Conservation (phyloP, 2,797 vertebrate species). For the Lepilemur septentrionalis region DNA sequence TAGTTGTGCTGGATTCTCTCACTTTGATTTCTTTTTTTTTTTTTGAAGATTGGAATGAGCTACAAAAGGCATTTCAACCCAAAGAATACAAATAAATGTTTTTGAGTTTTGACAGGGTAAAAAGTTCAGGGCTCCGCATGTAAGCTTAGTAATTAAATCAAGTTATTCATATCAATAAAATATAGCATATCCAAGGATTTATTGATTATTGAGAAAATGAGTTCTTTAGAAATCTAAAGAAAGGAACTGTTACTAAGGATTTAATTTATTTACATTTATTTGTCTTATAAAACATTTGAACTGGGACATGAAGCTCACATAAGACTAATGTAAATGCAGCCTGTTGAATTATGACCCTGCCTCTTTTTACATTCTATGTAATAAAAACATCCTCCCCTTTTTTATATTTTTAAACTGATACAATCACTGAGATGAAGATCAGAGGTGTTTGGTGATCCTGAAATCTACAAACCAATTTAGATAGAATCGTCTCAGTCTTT, state of each 20-base stretch:
- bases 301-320: accelerated
- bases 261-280: background rate
- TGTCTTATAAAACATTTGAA: background rate
- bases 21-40: background rate
- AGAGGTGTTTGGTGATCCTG: background rate
- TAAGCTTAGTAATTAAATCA: background rate
- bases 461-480: background rate
- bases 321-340: background rate
- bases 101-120: background rate
- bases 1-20: background rate
- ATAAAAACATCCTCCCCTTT: background rate
- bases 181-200: background rate
- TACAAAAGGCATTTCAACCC: background rate
- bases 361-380: background rate
- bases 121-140: background rate
- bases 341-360: background rate
- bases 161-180: background rate
- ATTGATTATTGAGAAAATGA: background rate
- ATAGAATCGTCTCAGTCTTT: background rate
- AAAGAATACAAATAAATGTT: background rate
- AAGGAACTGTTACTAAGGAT: background rate
- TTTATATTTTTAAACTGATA: background rate
- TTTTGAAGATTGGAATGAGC: background rate
- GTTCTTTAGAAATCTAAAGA: background rate
- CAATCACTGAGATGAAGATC: background rate